Base-by-base conservation (phyloP, 2,888 invertebrate species). In the Microchrysa polita region DNA sequence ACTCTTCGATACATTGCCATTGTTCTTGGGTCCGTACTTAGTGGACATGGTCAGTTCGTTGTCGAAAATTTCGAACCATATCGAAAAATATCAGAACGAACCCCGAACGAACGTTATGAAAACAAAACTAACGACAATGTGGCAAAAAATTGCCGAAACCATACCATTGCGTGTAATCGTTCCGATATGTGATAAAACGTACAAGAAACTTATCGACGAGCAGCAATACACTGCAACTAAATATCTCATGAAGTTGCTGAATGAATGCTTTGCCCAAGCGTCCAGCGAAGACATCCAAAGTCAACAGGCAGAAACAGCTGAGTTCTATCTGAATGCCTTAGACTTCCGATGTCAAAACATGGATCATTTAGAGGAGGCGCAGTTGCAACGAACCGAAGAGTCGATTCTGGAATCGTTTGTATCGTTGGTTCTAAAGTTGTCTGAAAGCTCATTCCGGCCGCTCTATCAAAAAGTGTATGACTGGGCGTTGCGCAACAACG, bases 361-460 rank as follows among this genome's bases (percentile, higher is more conserved):
- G 1, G 85, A 83, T 5, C 77, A 77, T 44, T 83, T 80, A 5
- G 79, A 82, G 1, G 76, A 82, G 5, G 83, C 82, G 10, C 84
- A 86, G 63, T 86, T 92, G 0, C 87, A 88, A 44, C 80, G 81
- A 14, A 90, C 93, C 0, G 97, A 97, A 85, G 88, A 88, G 16
- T 88, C 90, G 79, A 89, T 94, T 0, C 89, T 95, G 0, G 90
- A 92, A 77, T 90, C 94, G 0, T 85, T 97, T n/a, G 91, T 93
- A 1, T 87, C 90, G 65, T 87, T 96, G 79, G 91, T 96, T 27
- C 85, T 97, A 67, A 96, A 96, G 83, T 85, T 97, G 34, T 96
- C 96, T 0, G 97, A 97, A 83, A 90, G 91, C 0, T 91, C 91
- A 53, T 98, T 98, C 84, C 89, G 94, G 76, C 96, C 97, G 0